These are phyloP conservation scores for Stenotaenia linearis DNA, from an alignment of 2,888 invertebrate species.

Conservation along the genomic window DNA sequence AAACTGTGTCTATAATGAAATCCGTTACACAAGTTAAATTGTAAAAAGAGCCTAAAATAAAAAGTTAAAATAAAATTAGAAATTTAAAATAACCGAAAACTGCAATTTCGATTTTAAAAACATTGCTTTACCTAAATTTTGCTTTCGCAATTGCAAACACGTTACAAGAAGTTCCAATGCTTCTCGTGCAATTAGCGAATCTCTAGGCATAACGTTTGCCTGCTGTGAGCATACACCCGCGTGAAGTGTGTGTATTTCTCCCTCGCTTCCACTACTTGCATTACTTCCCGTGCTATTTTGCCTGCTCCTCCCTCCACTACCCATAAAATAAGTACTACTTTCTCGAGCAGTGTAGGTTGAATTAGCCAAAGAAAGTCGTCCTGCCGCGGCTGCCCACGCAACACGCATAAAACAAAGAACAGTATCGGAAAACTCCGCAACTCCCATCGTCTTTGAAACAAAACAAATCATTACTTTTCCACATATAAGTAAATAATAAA, in stretches of 20 bases:
- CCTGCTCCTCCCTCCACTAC: constrained; percentile 43
- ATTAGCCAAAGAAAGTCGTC: constrained; percentile 48
- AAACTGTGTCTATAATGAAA: constrained; percentile 51
- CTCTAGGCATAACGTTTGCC: constrained; percentile 45
- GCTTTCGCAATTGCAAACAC: constrained; percentile 48
- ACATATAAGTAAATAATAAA: too few species aligned
- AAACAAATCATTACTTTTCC: too few species aligned
- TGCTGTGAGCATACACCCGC: constrained; percentile 49
- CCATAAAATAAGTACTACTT: constrained; percentile 32
- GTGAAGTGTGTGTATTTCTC: constrained; percentile 41
- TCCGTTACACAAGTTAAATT: constrained; percentile 48
- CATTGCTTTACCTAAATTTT: constrained; percentile 46
- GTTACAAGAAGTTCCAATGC: constrained; percentile 50
- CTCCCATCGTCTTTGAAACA: constrained; percentile 45
- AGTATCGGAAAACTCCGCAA: constrained; percentile 46
- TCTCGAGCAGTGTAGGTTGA: constrained; percentile 47
- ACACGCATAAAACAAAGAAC: constrained; percentile 49
- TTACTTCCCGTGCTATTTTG: constrained; percentile 50
- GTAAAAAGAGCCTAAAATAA: constrained; percentile 46
- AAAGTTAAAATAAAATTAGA: constrained; percentile 10
- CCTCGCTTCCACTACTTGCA: constrained; percentile 48
- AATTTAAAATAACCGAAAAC: constrained; percentile 8
- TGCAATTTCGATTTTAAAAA: too few species aligned
- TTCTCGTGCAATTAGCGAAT: constrained; percentile 49
- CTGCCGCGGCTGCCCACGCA: constrained; percentile 52